Evolutionary conservation across 1,140 invertebrate genomes (phyloP), one percentile per base, ranked within the genome.

Genomic region (Melanaphis sacchari): DNA sequence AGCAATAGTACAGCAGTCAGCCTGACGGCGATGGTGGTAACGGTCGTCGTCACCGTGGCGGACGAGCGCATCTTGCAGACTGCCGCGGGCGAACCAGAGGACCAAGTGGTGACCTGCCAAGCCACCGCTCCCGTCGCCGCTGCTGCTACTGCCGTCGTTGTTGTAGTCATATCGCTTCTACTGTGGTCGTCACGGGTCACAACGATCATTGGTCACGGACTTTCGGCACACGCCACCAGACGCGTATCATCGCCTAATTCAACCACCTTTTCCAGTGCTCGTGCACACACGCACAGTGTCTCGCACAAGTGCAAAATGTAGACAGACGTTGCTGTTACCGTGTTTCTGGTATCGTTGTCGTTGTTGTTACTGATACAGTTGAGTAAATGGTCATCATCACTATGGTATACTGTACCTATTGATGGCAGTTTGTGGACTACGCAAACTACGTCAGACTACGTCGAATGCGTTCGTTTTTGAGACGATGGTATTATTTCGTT

Each of bases 31-130:
- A 18, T n/a, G 24, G 91, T 18, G 3, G 46, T 40, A 4, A 26
- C 81, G 15, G n/a, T 21, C 1, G 38, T 41, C 31, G 89, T 38
- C 81, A 93, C 91, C 91, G 46, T 38, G 36, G 46, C 36, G 31
- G n/a, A 82, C 76, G 91, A 26, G 41, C 76, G 36, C 91, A 93
- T 93, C 91, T 93, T 93, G 91, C 91, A 52, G 49, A 93, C 81
- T 93, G 91, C 46, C 76, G 46, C 91, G 24, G 43, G 41, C 81
- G 22, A 36, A 24, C 76, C 46, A 22, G 36, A 26, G 43, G 46
- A 26, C 43, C 66, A 22, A 92, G 41, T 46, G n/a, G 90, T 82
- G 41, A 43, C 11, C 91, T 15, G 46, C 81, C 54, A 49, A 38
- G 11, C 31, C 22, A 24, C 21, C 43, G 26, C n/a, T 22, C n/a